Conservation (phyloP, 2,888 invertebrate genomes). For the Lithophane socia region DNA sequence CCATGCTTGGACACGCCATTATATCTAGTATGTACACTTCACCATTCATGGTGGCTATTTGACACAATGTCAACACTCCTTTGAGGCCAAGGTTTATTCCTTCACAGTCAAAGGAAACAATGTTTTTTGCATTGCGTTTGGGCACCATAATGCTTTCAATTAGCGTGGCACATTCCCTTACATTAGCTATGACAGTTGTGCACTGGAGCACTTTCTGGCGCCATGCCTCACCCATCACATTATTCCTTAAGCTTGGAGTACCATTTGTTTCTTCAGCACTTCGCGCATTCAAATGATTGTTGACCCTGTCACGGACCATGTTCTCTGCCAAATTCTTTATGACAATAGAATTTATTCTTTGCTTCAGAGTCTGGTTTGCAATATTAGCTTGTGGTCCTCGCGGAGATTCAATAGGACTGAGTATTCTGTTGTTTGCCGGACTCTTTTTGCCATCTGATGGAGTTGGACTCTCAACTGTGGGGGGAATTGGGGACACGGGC, state of each 20-base stretch:
- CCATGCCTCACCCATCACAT: constrained; percentile 93
- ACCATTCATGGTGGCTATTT: constrained; percentile 95
- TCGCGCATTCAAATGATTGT: constrained; percentile 87
- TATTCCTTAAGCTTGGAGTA: constrained; percentile 83
- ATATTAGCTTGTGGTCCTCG: constrained; percentile 87
- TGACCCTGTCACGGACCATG: constrained; percentile 90
- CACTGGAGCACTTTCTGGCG: constrained; percentile 95
- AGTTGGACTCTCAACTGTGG: constrained; percentile 83
- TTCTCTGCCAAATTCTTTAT: constrained; percentile 97
- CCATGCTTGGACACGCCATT: constrained; percentile 95
- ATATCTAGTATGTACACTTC: constrained; percentile 97
- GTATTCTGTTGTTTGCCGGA: constrained; percentile 87
- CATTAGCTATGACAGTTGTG: constrained; percentile 94
- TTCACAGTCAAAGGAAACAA: constrained; percentile 97
- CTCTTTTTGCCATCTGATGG: constrained; percentile 86
- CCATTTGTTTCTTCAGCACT: constrained; percentile 85
- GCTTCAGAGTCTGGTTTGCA: constrained; percentile 95
- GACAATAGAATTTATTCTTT: constrained; percentile 96
- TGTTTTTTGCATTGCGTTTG: constrained; percentile 89
- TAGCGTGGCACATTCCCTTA: constrained; percentile 94
- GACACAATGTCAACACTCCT: constrained; percentile 96
- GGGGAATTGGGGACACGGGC: constrained; percentile 81
- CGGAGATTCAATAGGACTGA: constrained; percentile 89
- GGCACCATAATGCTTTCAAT: constrained; percentile 93
- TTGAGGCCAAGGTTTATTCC: constrained; percentile 97